Conservation (phyloP, 2,888 invertebrate genomes). For the Synanthedon andrenaeformis region DNA sequence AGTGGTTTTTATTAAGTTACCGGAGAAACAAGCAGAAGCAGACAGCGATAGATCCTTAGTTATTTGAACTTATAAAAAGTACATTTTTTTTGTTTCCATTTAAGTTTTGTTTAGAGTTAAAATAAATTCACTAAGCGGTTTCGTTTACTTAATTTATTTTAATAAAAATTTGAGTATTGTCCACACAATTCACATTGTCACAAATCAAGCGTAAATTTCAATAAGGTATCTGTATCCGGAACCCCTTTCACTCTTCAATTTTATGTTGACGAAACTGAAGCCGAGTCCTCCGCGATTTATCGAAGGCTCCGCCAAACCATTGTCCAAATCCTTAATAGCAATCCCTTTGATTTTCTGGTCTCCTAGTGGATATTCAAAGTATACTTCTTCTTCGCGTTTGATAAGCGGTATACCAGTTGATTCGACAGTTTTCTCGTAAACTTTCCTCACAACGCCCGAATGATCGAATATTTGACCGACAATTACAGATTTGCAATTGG, state of each 20-base stretch:
- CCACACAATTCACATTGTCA: background rate
- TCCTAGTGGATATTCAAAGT: constrained; percentile 33
- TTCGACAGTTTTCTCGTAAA: constrained; percentile 31
- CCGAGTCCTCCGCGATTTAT: constrained; percentile 54
- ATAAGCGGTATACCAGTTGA: constrained; percentile 28
- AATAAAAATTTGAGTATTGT: no score
- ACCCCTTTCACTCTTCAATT: constrained; percentile 53
- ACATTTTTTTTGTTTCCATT: no score
- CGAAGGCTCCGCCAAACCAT: constrained; percentile 43
- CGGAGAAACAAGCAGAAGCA: no score
- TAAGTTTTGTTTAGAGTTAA: no score
- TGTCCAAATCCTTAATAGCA: constrained; percentile 50
- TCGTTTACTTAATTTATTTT: no score
- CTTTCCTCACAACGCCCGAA: constrained; percentile 30
- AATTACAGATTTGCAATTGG: constrained; percentile 29
- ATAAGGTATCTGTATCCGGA: constrained; percentile 44
- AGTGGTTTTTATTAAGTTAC: no score
- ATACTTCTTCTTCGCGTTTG: constrained; percentile 36
- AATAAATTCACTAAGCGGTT: no score
- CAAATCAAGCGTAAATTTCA: constrained; percentile 47
- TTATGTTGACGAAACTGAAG: constrained; percentile 43
- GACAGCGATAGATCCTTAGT: no score
- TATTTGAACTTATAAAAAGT: no score
- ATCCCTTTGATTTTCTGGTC: constrained; percentile 54
- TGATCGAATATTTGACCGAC: constrained; percentile 43